phyloP scores from a whole-genome alignment of 2,113 vertebrate species.

The Scalopus aquaticus region DNA sequence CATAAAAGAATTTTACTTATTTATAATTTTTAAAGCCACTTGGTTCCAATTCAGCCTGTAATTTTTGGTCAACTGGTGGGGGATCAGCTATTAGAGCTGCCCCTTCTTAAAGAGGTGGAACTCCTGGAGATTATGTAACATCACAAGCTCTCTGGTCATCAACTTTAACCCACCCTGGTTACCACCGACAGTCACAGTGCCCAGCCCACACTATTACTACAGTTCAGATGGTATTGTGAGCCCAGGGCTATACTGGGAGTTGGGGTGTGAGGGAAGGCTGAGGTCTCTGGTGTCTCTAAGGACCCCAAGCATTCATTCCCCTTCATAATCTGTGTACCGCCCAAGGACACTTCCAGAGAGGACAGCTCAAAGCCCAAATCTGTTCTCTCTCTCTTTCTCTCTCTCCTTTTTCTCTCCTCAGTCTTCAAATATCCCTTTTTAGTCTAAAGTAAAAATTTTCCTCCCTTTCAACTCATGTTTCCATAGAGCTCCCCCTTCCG shows the following conservation, averaged over 20 bases:
- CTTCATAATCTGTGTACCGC: neutral
- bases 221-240: neutral
- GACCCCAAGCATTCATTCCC: neutral
- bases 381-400: neutral
- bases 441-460: neutral
- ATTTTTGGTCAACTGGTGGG: neutral
- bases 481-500: fast-evolving
- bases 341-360: neutral
- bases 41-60: neutral
- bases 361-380: neutral
- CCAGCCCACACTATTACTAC: too few relatives aligned
- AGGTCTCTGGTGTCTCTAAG: neutral
- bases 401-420: neutral
- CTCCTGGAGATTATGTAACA: neutral
- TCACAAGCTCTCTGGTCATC: neutral
- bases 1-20: neutral
- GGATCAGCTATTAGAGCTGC: neutral
- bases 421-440: neutral
- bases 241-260: neutral
- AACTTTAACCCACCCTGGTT: neutral
- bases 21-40: neutral
- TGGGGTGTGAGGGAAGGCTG: neutral
- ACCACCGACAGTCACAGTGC: neutral
- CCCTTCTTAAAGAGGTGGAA: neutral
- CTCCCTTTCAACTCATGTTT: neutral